These are phyloP conservation scores for Nephrotoma appendiculata DNA, from an alignment of 2,888 invertebrate genomes.

Conservation along the genomic window DNA sequence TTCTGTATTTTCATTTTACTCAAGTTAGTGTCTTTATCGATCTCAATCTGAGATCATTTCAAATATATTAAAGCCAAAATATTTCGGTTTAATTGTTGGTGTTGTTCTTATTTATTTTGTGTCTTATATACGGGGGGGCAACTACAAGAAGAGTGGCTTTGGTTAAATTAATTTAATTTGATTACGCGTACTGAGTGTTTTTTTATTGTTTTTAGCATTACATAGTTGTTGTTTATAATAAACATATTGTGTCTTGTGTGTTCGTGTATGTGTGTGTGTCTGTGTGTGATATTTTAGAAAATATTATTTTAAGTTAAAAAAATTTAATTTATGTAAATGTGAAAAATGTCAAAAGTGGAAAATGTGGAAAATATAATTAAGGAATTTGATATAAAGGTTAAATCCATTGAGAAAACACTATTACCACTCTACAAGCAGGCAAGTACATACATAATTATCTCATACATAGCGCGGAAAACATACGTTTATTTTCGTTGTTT, in stretches of 20 bases:
- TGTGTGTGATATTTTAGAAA: neutral
- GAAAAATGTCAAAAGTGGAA: neutral
- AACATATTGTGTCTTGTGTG: neutral
- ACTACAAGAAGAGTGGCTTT: neutral
- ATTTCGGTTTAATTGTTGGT: neutral
- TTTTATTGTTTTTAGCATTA: neutral
- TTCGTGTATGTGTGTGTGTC: neutral
- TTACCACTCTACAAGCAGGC: conserved; percentile 92
- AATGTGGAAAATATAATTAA: conserved; percentile 3
- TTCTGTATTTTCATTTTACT: neutral
- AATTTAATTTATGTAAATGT: neutral
- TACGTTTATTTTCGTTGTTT: neutral
- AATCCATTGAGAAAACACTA: conserved; percentile 87
- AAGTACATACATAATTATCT: conserved; percentile 24
- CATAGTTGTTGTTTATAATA: neutral
- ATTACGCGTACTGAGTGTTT: neutral
- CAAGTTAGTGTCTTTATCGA: neutral
- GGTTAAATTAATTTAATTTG: neutral
- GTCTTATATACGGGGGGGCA: neutral
- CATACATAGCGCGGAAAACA: neutral
- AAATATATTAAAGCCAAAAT: neutral
- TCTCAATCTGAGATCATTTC: neutral
- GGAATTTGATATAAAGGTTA: conserved; percentile 70
- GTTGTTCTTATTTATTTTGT: neutral
- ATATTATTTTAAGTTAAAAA: neutral